Evolutionary conservation across 2,888 invertebrate genomes (phyloP), one percentile per base, ranked within the genome.

Genomic region (Drosophila buzzatii): DNA sequence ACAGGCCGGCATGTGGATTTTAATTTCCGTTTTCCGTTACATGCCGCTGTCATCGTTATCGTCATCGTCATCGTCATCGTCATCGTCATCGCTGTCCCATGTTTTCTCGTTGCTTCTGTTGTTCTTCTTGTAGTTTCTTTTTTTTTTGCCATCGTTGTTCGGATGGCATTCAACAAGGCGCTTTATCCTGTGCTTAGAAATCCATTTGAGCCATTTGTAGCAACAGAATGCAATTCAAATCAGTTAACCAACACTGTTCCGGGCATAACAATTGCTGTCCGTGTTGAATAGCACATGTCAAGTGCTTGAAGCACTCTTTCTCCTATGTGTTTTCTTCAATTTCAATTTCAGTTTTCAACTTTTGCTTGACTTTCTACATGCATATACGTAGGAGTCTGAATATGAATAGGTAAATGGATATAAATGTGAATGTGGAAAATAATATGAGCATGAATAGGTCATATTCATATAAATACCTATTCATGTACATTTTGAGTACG

Each of bases 21-120:
- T 82, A 85, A 85, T 85, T 87, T 85, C 85, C 85, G 87, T 66
- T 86, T 75, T 78, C 78, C 78, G 73, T 76, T 76, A 84, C 76
- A 86, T 81, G 71, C 72, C 74, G 63, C 69, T 79, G 79, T 79
- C 79, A 73, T 76, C 67, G 81, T 71, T 63, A 79, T 76, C 72
- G 73, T 79, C 60, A 81, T 61, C 57, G 75, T 65, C 65, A 72
- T 62, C 64, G 16, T 63, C 57, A n/a, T n/a, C n/a, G n/a, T n/a
- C n/a, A 67, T 62, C 47, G 41, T 31, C 52, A 31, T 45, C 14
- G 9, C 45, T 58, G 37, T 52, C 20, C 52, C 35, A 20, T 16
- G 35, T 58, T 27, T 27, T 14, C 14, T 16, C 37, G 16, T 16
- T 18, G 9, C n/a, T 18, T 10, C 5, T n/a, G 6, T 2, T 27